phyloP scores from a whole-genome alignment of 2,888 invertebrate genomes.

The Hyposoter didymator region DNA sequence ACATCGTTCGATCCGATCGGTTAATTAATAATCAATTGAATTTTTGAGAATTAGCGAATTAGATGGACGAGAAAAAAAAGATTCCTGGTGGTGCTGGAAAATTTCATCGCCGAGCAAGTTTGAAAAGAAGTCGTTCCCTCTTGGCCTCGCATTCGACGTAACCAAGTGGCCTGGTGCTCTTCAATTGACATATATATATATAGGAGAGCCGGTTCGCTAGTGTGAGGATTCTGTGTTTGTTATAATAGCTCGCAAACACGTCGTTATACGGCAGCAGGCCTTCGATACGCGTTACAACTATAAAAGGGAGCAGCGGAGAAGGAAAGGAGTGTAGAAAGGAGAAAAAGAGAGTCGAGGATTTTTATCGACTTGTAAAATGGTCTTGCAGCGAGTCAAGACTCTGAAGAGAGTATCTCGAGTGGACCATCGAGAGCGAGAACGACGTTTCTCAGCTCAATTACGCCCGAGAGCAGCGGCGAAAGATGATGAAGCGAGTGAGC shows the following conservation, averaged over 20 bases:
- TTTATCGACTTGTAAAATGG: conserved; percentile 65
- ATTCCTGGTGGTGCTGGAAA: not conserved
- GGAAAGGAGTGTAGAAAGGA: not conserved
- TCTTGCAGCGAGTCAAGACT: conserved; percentile 38
- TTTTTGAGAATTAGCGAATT: not conserved
- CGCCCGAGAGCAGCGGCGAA: conserved; percentile 58
- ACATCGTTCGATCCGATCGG: not conserved
- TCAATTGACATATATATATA: conserved; percentile 54
- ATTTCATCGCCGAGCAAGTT: conserved; percentile 31
- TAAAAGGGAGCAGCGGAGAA: conserved; percentile 17
- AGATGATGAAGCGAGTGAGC: conserved; percentile 54
- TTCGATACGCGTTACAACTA: conserved; percentile 38
- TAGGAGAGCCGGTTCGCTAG: conserved; percentile 29
- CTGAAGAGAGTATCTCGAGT: conserved; percentile 59
- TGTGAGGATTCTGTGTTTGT: conserved; percentile 60
- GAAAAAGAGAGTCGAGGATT: conserved; percentile 50
- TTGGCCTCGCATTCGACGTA: conserved; percentile 19
- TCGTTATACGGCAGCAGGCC: conserved; percentile 56
- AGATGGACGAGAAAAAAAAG: not conserved
- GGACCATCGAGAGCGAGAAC: conserved; percentile 53
- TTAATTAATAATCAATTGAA: not conserved
- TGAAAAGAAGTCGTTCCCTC: conserved; percentile 32
- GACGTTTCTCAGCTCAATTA: conserved; percentile 62
- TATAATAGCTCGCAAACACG: conserved; percentile 65
- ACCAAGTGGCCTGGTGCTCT: conserved; percentile 50